These are phyloP conservation scores for Rhinoptilus africanus DNA, from an alignment of 2,113 vertebrate species.

Conservation along the genomic window DNA sequence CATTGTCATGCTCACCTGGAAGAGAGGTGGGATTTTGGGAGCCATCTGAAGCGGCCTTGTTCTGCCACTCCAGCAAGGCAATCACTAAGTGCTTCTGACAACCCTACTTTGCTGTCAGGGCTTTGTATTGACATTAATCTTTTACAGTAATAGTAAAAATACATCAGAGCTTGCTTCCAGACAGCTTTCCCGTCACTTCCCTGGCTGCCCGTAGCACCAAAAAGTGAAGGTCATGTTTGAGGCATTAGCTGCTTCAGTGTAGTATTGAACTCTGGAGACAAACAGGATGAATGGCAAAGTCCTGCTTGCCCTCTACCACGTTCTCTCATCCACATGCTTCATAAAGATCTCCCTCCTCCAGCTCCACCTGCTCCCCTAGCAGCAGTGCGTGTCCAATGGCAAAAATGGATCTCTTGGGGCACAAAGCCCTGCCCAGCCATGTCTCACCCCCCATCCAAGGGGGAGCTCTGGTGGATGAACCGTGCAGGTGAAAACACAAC, in stretches of 20 bases:
- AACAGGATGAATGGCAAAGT: neutral
- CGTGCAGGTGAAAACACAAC: neutral
- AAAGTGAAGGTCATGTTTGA: neutral
- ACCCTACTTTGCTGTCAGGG: neutral
- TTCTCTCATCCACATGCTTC: rapidly evolving
- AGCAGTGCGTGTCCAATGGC: neutral
- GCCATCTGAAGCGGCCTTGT: neutral
- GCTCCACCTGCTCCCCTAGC: neutral
- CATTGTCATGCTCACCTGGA: neutral
- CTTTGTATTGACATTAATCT: neutral
- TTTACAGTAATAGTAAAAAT: neutral
- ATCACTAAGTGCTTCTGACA: neutral
- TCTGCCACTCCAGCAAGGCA: neutral
- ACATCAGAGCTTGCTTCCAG: neutral
- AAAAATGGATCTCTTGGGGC: neutral
- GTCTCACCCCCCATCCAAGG: neutral
- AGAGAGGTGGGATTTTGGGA: neutral
- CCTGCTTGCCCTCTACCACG: neutral
- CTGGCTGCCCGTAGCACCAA: neutral
- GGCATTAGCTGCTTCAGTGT: neutral
- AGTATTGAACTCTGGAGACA: neutral
- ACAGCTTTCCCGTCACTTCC: neutral
- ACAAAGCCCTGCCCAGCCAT: neutral
- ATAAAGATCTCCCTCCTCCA: neutral
- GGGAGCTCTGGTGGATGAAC: neutral